phyloP scores from a whole-genome alignment of 2,888 invertebrate genomes.

The Nemapogon koenigi region DNA sequence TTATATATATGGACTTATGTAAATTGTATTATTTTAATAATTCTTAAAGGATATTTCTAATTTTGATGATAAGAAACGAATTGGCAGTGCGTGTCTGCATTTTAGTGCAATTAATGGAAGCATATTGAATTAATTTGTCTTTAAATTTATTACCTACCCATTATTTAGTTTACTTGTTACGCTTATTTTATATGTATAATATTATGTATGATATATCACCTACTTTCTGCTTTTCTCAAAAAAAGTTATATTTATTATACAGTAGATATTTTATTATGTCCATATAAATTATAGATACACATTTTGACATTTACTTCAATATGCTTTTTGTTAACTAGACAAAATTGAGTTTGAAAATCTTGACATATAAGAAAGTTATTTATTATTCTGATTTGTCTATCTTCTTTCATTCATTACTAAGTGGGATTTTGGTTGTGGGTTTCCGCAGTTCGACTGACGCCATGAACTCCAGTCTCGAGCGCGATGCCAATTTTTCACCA shows the following conservation, averaged over 20 bases:
- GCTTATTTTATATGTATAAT: slow-evolving; percentile 1
- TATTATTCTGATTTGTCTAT: neutral
- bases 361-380: slow-evolving; percentile 2
- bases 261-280: neutral
- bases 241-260: neutral
- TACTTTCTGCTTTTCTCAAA: neutral
- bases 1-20: slow-evolving; percentile 41
- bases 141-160: neutral
- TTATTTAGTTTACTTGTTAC: neutral
- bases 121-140: slow-evolving; percentile 55
- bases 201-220: neutral
- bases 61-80: no score
- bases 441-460: slow-evolving; percentile 60
- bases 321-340: slow-evolving; percentile 31
- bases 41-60: no score
- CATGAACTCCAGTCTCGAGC: slow-evolving; percentile 59
- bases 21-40: slow-evolving; percentile 43
- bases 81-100: slow-evolving; percentile 67
- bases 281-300: neutral
- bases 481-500: slow-evolving; percentile 58
- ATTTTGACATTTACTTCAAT: slow-evolving; percentile 46
- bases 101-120: slow-evolving; percentile 62
- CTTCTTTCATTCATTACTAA: slow-evolving; percentile 28
- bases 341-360: no score
- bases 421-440: slow-evolving; percentile 60